Base-by-base conservation (phyloP, 2,888 invertebrate species). In the Balanococcus diminutus region DNA sequence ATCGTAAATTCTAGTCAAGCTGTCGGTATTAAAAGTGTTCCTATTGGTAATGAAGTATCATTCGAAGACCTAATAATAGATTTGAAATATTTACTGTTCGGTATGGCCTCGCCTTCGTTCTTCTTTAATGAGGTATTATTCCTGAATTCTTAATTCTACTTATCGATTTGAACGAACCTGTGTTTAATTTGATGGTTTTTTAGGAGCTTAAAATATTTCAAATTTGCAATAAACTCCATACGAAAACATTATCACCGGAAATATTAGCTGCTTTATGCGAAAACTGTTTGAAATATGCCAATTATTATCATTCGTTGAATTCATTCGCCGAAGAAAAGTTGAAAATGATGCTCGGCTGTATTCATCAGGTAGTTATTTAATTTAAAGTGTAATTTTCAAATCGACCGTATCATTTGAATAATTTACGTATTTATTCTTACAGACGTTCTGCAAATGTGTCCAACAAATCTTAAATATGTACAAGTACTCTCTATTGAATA, bases 11-110 rank as follows among this genome's bases (percentile, higher is more conserved):
- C 79, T 75, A 75, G 42, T 79, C 85, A 39, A 51, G 22, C 42
- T 25, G 8, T 39, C 9, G 25, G 67, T 14, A 79, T 28, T n/a
- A 75, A 46, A 28, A 31, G 75, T 25, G n/a, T 51, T 31, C 75
- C 79, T 5, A 39, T 85, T 19, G 85, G 75, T 16, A 39, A 46
- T 16, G 46, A 42, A 79, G 46, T 85, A n/a, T 22, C 39, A 11
- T 85, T 85, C 4, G 85, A 85, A 85, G 79, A 85, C 16, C 22
- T 75, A n/a, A 85, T 31, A 46, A 75, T 9, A 2, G 85, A 85
- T 75, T 46, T 85, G 22, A 39, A 79, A 6, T 79, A 85, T 79
- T 46, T 85, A 28, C 28, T 85, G 16, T 79, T 85, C 31, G 85
- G 85, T 11, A 46, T 85, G 46, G 42, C 42, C n/a, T 85, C 85